phyloP scores from a whole-genome alignment of 2,888 invertebrate species.

The Synergus gifuensis region DNA sequence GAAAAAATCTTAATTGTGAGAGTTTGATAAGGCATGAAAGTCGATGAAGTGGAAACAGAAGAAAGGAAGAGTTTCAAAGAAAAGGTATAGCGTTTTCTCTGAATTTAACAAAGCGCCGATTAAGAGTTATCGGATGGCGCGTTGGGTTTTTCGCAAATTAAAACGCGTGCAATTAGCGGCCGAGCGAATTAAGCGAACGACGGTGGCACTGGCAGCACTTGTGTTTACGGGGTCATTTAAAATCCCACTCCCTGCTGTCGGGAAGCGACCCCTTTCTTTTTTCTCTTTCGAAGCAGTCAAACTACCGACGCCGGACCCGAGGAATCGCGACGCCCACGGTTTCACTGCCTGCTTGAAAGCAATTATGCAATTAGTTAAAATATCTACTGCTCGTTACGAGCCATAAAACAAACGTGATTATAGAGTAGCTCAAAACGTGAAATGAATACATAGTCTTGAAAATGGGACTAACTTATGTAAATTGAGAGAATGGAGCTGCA shows the following conservation, averaged over 20 bases:
- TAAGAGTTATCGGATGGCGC: slow-evolving; percentile 46
- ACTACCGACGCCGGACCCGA: slow-evolving; percentile 58
- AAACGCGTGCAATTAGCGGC: slow-evolving; percentile 72
- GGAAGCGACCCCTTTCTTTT: slow-evolving; percentile 54
- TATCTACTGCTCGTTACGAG: slow-evolving; percentile 73
- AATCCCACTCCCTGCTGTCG: slow-evolving; percentile 52
- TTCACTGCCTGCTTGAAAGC: slow-evolving; percentile 64
- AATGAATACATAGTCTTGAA: not conserved
- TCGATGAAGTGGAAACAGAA: not conserved
- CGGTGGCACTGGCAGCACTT: slow-evolving; percentile 54
- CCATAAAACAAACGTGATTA: slow-evolving; percentile 76
- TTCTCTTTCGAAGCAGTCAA: slow-evolving; percentile 50
- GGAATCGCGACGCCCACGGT: slow-evolving; percentile 64
- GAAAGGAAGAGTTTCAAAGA: not conserved
- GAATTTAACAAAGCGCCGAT: slow-evolving; percentile 51
- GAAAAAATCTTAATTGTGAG: not conserved
- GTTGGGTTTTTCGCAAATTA: slow-evolving; percentile 64
- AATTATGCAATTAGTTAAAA: slow-evolving; percentile 78
- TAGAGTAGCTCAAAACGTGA: slow-evolving; percentile 28
- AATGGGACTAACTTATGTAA: not conserved
- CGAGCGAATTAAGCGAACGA: slow-evolving; percentile 61
- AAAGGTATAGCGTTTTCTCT: slow-evolving; percentile 33
- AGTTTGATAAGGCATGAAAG: slow-evolving; percentile 8
- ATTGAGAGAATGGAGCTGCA: not conserved
- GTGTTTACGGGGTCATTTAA: slow-evolving; percentile 68